A percentile compares a stretch with the other conserved stretches of the same genome.
phyloP scores from a whole-genome alignment of 1,140 invertebrate species.

The Cataglyphis hispanica region DNA sequence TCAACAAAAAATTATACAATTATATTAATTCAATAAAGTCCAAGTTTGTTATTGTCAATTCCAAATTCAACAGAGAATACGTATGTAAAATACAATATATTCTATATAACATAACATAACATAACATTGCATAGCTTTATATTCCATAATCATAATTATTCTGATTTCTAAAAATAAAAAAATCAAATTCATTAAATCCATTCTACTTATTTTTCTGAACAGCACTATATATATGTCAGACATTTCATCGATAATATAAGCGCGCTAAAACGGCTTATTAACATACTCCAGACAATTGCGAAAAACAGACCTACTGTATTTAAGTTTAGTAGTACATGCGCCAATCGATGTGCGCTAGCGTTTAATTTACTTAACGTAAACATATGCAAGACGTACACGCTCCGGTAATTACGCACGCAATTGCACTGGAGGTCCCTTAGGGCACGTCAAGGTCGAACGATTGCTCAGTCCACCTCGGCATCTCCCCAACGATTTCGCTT shows the following conservation, averaged over 20 bases:
- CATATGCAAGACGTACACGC: conserved; percentile 54
- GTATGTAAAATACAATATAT: neutral
- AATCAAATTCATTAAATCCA: neutral
- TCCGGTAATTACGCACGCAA: conserved; percentile 70
- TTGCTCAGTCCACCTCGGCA: conserved; percentile 52
- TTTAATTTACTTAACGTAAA: conserved; percentile 70
- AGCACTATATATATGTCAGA: neutral
- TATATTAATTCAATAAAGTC: too few species aligned
- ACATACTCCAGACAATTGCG: neutral
- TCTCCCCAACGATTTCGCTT: conserved; percentile 60
- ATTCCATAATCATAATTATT: neutral
- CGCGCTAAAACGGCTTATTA: neutral
- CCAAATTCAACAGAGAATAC: neutral
- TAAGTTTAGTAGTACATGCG: neutral
- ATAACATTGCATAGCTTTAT: neutral
- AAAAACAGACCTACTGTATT: neutral
- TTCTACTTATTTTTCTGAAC: neutral
- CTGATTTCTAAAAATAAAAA: neutral
- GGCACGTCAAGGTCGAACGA: conserved; percentile 69
- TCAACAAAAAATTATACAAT: too few species aligned
- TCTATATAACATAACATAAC: neutral
- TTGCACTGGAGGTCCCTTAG: conserved; percentile 66
- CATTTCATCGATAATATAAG: neutral
- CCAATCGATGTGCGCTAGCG: conserved; percentile 21
- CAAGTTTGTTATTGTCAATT: neutral